These are phyloP conservation scores for Cotesia vestalis DNA, from an alignment of 1,140 invertebrate species.

Conservation along the genomic window DNA sequence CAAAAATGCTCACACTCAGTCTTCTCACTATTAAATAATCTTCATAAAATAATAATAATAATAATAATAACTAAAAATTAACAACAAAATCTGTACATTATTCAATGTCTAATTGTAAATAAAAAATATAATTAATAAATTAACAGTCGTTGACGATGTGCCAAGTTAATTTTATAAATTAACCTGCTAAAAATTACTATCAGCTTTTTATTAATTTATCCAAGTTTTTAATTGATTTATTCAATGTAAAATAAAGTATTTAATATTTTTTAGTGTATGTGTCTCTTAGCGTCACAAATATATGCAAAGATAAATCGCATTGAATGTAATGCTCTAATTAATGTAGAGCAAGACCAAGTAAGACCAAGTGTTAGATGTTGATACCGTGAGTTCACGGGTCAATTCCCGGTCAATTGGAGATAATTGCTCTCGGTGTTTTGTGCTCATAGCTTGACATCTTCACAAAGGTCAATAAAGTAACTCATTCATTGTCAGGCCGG, in stretches of 20 bases:
- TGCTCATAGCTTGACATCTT: conserved; percentile 20
- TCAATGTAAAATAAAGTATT: neutral
- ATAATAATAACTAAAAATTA: neutral
- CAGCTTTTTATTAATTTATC: no score
- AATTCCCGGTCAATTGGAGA: conserved; percentile 36
- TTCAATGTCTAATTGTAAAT: neutral
- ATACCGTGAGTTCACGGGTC: conserved; percentile 34
- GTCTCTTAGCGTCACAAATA: conserved; percentile 5
- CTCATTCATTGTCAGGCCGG: conserved; percentile 3
- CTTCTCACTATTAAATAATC: conserved; percentile 1
- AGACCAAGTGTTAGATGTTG: conserved; percentile 14
- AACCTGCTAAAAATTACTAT: no score
- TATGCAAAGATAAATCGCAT: neutral
- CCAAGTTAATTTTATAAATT: no score
- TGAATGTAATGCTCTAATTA: conserved; percentile 21
- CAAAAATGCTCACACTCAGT: conserved; percentile 15
- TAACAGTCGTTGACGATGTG: no score
- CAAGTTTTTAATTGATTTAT: no score
- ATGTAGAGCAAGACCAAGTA: neutral
- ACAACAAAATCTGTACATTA: neutral
- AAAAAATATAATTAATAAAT: no score
- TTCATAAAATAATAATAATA: neutral
- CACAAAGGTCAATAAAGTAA: conserved; percentile 15
- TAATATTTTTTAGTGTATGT: conserved; percentile 2
- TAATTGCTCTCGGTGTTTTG: conserved; percentile 28